Evolutionary conservation across 2,113 vertebrate genomes (phyloP).

Genomic region (Dryoscopus gambensis): DNA sequence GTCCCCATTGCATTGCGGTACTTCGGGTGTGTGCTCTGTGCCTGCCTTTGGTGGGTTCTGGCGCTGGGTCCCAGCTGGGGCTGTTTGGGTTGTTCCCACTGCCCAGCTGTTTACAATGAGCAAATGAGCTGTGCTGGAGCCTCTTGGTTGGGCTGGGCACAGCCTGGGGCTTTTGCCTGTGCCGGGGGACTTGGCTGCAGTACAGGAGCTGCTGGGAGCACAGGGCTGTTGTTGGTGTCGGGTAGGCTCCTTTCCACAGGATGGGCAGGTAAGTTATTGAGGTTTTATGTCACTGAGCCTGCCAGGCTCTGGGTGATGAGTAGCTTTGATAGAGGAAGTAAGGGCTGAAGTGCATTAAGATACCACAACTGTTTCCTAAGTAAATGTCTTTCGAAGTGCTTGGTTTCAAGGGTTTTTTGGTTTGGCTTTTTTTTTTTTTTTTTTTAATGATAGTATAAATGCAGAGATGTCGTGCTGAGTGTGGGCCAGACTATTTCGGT

Average conservation of each 20-base stretch:
- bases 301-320: neutral
- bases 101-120: neutral
- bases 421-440: neutral
- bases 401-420: too few relatives aligned
- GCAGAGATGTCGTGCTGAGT: neutral
- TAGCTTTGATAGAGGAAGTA: neutral
- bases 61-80: neutral
- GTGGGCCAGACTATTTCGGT: neutral
- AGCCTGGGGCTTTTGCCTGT: fast-evolving
- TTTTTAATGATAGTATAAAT: neutral
- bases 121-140: neutral
- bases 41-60: neutral
- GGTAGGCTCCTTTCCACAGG: fast-evolving
- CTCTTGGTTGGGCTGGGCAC: fast-evolving
- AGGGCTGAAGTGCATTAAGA: neutral
- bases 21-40: neutral
- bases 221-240: fast-evolving
- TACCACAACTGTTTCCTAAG: neutral
- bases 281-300: neutral
- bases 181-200: fast-evolving
- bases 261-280: neutral
- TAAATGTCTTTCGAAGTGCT: neutral
- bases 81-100: neutral
- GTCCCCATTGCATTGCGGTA: fast-evolving
- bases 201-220: fast-evolving